Evolutionary conservation across 2,888 invertebrate genomes (phyloP), one percentile per base, ranked within the genome.

Genomic region (Diaphora mendica): DNA sequence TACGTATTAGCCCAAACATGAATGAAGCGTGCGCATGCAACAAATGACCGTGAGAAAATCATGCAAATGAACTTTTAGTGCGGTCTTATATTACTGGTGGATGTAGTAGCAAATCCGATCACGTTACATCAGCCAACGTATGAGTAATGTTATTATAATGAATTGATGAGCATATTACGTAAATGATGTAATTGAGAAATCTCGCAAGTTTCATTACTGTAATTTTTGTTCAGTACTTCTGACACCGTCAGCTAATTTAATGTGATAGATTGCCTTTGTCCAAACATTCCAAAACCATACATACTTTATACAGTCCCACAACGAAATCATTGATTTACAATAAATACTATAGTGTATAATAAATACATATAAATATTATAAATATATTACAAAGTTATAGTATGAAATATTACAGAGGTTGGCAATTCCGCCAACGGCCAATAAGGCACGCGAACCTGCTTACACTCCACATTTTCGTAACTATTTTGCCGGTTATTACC

Each of bases 41-140:
- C 44, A 66, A 73, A 76, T 75, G 77, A 65, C 66, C 73, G 68
- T 72, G 68, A 76, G 71, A 66, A 35, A 65, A 42, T 69, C 83
- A 82, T 83, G 84, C 78, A 78, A 74, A 78, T 80, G 72, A 68
- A 72, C 55, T 35, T 77, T 84, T 83, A 84, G 82, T 84, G 76
- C 78, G 72, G 70, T 65, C 39, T 77, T 77, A 80, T 82, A 79
- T 66, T 72, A 80, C 72, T 35, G 65, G 80, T 80, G 76, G 62
- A 76, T 77, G 77, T 64, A 59, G 44, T 66, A 68, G 44, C 59
- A 71, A 73, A 44, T 62, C 15, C 66, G 72, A 73, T 69, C 69
- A 76, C 64, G 70, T 76, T 72, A 82, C 74, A 74, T 67, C 35
- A 71, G 67, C 59, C 39, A 30, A 51, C 64, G 62, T 35, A 26